Evolutionary conservation across 2,797 vertebrate species (phyloP).

Genomic region (Anguilla obscura): DNA sequence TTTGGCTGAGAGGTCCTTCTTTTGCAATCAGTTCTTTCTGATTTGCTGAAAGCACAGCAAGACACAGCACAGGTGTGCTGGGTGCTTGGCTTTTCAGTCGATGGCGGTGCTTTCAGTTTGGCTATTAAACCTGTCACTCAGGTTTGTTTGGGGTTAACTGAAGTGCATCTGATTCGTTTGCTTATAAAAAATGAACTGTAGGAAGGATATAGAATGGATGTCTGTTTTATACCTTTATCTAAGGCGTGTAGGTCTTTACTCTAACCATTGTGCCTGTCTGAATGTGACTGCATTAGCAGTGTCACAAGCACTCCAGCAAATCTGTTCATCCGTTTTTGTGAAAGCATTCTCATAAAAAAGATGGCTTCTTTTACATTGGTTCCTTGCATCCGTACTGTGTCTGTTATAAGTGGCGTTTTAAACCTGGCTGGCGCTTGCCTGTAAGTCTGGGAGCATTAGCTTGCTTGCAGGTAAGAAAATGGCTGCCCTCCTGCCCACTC

Average conservation of each 20-base stretch:
- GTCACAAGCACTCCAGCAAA: background rate
- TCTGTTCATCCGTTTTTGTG: background rate
- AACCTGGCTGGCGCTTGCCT: background rate
- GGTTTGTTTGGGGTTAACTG: background rate
- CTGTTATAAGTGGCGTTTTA: background rate
- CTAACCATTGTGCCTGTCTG: background rate
- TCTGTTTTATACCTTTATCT: background rate
- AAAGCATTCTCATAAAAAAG: background rate
- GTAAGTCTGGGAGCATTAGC: background rate
- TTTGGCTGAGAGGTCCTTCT: background rate
- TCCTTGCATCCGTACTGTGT: background rate
- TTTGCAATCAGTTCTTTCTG: background rate
- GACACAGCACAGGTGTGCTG: background rate
- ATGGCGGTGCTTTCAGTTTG: background rate
- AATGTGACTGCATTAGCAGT: background rate
- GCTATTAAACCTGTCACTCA: conserved; percentile 1
- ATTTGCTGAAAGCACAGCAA: background rate
- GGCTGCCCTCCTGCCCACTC: background rate
- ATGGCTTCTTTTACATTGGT: background rate
- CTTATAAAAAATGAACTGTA: background rate
- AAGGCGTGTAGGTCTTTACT: background rate
- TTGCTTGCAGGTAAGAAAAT: background rate
- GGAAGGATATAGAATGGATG: background rate
- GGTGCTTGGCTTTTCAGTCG: background rate
- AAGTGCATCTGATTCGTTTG: background rate